phyloP scores from a whole-genome alignment of 2,113 vertebrate species.

The Pluvianellus socialis region DNA sequence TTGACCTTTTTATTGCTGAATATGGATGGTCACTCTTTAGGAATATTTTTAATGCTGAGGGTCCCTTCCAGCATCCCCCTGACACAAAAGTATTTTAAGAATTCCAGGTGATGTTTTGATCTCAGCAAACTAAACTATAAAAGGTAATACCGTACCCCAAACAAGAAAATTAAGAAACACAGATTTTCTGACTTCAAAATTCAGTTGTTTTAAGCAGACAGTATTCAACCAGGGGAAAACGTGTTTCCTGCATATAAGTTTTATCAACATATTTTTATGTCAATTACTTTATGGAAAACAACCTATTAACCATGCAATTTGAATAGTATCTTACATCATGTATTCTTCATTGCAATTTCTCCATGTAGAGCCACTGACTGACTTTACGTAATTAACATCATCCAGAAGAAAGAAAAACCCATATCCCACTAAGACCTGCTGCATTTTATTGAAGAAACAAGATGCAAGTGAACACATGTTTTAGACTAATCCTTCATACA shows the following conservation, averaged over 20 bases:
- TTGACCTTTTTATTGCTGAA: not conserved
- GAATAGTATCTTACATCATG: not conserved
- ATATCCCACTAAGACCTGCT: not conserved
- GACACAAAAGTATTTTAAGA: not conserved
- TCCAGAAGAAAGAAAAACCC: not conserved
- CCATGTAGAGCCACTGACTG: not conserved
- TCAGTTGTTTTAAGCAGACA: not conserved
- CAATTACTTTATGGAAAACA: not conserved
- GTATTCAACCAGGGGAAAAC: not conserved
- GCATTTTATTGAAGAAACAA: not conserved
- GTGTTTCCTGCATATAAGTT: not conserved
- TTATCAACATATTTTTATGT: not conserved
- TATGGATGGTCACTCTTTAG: not conserved
- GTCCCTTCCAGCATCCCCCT: not conserved
- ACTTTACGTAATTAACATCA: not conserved
- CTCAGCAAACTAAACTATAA: not conserved
- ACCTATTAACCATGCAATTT: not conserved
- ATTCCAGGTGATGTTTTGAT: not conserved
- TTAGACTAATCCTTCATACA: not conserved
- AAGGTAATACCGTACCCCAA: not conserved
- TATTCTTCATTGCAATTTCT: not conserved
- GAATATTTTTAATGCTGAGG: not conserved
- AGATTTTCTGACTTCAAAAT: not conserved
- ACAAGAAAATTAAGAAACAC: not conserved
- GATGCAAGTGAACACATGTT: not conserved